Conservation (phyloP, 1,140 invertebrate species). For the Polypedilum pembai region DNA sequence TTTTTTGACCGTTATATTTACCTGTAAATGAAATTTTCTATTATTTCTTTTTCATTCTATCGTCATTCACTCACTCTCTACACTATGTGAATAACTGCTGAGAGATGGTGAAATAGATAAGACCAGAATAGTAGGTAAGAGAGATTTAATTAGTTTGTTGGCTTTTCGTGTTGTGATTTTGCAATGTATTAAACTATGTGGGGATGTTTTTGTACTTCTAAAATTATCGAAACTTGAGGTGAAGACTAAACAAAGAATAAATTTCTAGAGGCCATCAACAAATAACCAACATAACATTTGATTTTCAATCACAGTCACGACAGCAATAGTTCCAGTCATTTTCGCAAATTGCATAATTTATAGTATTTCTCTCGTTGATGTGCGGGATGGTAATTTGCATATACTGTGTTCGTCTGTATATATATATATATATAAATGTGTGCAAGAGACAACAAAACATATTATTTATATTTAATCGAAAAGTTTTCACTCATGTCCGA, state of each 20-base stretch:
- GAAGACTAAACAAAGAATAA: not conserved
- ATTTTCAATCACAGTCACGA: conserved; percentile 2
- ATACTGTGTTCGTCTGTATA: not conserved
- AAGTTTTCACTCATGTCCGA: not conserved
- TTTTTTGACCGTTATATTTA: too few relatives aligned
- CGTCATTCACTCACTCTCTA: too few relatives aligned
- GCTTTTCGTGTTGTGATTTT: not conserved
- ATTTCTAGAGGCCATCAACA: not conserved
- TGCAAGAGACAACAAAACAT: not conserved
- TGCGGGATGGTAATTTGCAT: not conserved
- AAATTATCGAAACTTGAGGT: not conserved
- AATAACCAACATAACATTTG: not conserved
- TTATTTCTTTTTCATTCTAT: too few relatives aligned
- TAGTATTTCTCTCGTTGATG: not conserved
- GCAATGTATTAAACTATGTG: too few relatives aligned
- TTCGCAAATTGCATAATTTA: not conserved
- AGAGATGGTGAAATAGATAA: too few relatives aligned
- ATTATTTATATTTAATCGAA: conserved; percentile 14
- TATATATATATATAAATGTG: not conserved
- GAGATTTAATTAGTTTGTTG: conserved; percentile 24
- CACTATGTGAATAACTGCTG: too few relatives aligned
- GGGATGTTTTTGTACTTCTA: not conserved
- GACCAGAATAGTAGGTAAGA: not conserved
- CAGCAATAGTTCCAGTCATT: not conserved
- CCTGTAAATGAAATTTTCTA: too few relatives aligned